Base-by-base conservation (phyloP, 2,888 invertebrate genomes). In the Esperia sulphurella region DNA sequence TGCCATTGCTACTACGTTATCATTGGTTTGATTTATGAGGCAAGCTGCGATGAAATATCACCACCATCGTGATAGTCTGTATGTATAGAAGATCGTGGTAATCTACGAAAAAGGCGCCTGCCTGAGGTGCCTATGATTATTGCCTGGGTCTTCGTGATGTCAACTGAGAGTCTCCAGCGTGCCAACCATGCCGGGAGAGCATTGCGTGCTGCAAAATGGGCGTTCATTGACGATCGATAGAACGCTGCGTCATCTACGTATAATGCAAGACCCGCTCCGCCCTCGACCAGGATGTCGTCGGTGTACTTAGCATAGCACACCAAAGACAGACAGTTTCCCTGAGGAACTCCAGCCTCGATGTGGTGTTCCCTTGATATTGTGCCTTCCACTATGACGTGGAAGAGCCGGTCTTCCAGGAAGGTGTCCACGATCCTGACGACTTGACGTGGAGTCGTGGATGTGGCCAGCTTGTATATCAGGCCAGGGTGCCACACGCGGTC, bases 401-500 rank as follows among this genome's bases (percentile, higher is more conserved):
- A 60, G 1, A 28, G 42, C 2, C 37, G 37, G 7, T 37, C 7
- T n/a, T 10, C 2, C 0, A 66, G 51, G 50, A 58, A 65, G 4
- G 58, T 53, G 9, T 48, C 53, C 21, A 62, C n/a, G 10, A 58
- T 37, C 13, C 13, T 31, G 0, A 58, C 47, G 0, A 60, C 10
- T 0, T 45, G 42, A 7, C 33, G 47, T 1, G 58, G 59, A 10
- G 47, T 14, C 0, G 48, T 1, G 0, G 57, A 33, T 2, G 9
- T 38, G 0, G 53, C 13, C n/a, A 68, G 43, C 35, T 68, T 70
- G 48, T 48, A 58, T 0, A 68, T 9, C 3, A 71, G 58, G 3
- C 70, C 65, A 0, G 46, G 43, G 45, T 70, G 67, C 68, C 68
- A 67, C 0, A 72, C 65, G 0, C 58, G 29, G 46, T n/a, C 67